These are phyloP conservation scores for Bradypodion pumilum DNA, from an alignment of 2,797 vertebrate species.

Conservation along the genomic window DNA sequence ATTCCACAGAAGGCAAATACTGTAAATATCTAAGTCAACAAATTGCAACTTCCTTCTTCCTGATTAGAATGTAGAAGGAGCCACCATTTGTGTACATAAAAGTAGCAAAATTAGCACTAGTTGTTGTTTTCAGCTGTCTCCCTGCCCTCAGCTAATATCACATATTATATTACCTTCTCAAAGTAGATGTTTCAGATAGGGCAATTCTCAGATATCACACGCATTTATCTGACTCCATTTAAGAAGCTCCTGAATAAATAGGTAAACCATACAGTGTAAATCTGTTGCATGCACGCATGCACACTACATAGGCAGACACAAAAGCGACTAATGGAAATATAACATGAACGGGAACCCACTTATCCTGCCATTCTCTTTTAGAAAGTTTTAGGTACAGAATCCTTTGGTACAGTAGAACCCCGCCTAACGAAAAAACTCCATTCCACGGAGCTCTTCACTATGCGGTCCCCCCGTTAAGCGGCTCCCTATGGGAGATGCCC, in stretches of 20 bases:
- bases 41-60: constrained; percentile 59
- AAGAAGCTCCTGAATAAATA: background rate
- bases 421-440: too few relatives aligned
- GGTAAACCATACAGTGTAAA: background rate
- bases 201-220: background rate
- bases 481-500: too few relatives aligned
- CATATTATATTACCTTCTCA: background rate
- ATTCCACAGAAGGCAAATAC: constrained; percentile 1
- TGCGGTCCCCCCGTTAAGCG: too few relatives aligned
- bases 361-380: constrained; percentile 31
- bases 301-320: background rate
- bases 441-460: too few relatives aligned
- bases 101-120: too few relatives aligned
- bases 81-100: constrained; percentile 22
- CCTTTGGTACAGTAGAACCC: too few relatives aligned
- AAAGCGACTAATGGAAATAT: background rate
- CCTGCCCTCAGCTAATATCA: too few relatives aligned
- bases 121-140: constrained; percentile 32
- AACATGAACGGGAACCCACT: background rate
- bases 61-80: constrained; percentile 31
- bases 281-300: background rate
- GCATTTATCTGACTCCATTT: background rate
- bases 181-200: background rate
- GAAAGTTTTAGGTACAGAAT: constrained; percentile 53
- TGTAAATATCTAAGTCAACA: constrained; percentile 5